Conservation (phyloP, 2,888 invertebrate species). For the Neoscelio sp. region DNA sequence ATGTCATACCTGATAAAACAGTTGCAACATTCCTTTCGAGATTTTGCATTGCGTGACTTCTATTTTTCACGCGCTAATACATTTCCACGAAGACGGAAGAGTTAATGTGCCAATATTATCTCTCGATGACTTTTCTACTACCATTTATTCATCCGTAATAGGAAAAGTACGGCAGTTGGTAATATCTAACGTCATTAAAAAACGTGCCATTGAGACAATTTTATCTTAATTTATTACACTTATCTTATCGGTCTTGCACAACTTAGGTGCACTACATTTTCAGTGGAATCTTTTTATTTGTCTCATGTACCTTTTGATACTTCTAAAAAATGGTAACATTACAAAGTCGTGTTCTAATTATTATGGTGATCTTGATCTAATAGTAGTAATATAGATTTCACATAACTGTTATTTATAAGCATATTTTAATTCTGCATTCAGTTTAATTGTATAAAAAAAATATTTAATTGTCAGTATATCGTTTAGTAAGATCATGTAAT, state of each 20-base stretch:
- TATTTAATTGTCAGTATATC: no score
- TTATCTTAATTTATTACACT: constrained; percentile 51
- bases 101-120: constrained; percentile 38
- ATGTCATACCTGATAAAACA: constrained; percentile 12
- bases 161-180: constrained; percentile 24
- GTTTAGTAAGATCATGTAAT: no score
- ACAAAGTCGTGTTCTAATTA: constrained; percentile 3
- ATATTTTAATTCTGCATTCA: no score
- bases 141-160: constrained; percentile 16
- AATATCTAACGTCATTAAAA: neutral
- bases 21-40: constrained; percentile 2
- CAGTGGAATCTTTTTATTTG: constrained; percentile 39
- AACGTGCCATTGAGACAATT: constrained; percentile 27
- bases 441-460: no score
- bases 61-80: constrained; percentile 36
- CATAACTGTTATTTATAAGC: no score
- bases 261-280: constrained; percentile 10
- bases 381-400: no score
- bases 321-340: constrained; percentile 3
- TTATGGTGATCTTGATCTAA: constrained; percentile 14
- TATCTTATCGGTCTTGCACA: constrained; percentile 49
- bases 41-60: constrained; percentile 8
- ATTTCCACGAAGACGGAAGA: constrained; percentile 39
- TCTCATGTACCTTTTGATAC: no score
- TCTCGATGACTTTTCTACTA: constrained; percentile 23